phyloP scores from a whole-genome alignment of 2,797 vertebrate species.

The Erethizon dorsatum region DNA sequence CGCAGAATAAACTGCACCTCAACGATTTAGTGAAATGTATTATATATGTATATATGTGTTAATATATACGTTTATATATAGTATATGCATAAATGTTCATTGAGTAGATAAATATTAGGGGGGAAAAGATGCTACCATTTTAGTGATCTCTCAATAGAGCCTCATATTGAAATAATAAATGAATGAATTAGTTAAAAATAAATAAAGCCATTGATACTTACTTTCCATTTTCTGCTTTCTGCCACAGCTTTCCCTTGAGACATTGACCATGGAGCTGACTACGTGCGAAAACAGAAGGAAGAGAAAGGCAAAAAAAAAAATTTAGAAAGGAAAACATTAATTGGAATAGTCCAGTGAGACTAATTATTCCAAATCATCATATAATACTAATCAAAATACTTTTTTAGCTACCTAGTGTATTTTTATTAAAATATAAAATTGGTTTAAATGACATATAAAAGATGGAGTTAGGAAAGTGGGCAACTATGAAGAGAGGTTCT shows the following conservation, averaged over 20 bases:
- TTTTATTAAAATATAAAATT: not conserved
- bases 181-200: not conserved
- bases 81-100: not conserved
- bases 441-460: not conserved
- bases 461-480: not conserved
- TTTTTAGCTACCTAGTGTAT: not conserved
- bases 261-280: not conserved
- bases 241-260: not conserved
- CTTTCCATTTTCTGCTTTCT: not conserved
- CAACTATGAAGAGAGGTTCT: not conserved
- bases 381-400: not conserved
- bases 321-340: not conserved
- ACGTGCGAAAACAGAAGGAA: not conserved
- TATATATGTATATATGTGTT: not conserved
- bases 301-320: not conserved
- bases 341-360: not conserved
- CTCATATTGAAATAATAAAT: not conserved
- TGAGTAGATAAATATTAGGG: not conserved
- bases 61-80: not conserved
- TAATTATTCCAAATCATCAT: conserved; percentile 32
- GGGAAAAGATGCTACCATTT: not conserved
- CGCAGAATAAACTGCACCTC: not conserved
- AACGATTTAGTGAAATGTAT: not conserved
- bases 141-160: not conserved
- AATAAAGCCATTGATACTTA: not conserved